Evolutionary conservation across 2,113 vertebrate species (phyloP).

Genomic region (Zosterops pallidus): DNA sequence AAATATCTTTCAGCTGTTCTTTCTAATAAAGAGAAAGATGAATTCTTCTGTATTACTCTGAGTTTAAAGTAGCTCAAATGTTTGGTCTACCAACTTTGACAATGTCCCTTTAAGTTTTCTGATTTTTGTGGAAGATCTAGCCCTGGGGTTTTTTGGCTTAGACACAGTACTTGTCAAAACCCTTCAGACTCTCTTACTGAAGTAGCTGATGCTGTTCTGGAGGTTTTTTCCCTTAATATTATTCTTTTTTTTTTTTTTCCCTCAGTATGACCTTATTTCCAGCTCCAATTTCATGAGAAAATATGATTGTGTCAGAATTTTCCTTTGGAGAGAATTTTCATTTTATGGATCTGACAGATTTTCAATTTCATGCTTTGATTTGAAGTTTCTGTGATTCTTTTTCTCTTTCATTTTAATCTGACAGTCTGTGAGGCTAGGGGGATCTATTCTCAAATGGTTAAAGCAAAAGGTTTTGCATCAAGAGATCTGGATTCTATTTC

Average conservation of each 20-base stretch:
- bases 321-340: conserved; percentile 70
- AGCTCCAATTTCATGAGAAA: conserved; percentile 54
- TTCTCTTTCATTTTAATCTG: conserved; percentile 59
- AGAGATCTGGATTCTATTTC: conserved; percentile 21
- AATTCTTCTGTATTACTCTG: neutral
- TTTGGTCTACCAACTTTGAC: conserved; percentile 48
- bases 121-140: conserved; percentile 24
- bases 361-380: conserved; percentile 73
- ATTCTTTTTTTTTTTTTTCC: neutral
- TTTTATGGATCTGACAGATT: conserved; percentile 73
- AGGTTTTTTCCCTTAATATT: neutral
- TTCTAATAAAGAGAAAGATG: conserved; percentile 5
- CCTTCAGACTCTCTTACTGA: conserved; percentile 35
- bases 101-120: conserved; percentile 52
- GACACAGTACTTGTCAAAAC: conserved; percentile 58
- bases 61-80: conserved; percentile 31
- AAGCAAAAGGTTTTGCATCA: neutral
- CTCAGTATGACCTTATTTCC: conserved; percentile 55
- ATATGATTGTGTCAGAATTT: conserved; percentile 65
- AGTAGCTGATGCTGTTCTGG: conserved; percentile 17
- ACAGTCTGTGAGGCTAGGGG: conserved; percentile 53
- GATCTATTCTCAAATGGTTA: conserved; percentile 54
- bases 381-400: conserved; percentile 67
- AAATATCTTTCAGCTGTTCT: conserved; percentile 33
- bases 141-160: conserved; percentile 52